These are phyloP conservation scores for Ataeniobius toweri DNA, from an alignment of 2,797 vertebrate species.

Conservation along the genomic window DNA sequence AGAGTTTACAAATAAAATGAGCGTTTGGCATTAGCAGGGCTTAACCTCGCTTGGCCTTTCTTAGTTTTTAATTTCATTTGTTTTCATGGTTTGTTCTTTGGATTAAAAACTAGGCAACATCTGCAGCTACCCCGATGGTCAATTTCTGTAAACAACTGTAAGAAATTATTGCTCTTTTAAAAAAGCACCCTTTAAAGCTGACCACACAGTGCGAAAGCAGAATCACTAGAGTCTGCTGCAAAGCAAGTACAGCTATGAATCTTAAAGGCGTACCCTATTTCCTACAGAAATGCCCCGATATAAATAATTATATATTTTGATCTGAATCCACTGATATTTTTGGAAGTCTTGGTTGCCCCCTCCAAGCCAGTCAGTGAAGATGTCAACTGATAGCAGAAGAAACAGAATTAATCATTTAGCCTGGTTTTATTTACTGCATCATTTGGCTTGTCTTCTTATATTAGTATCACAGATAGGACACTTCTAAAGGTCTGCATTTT, in stretches of 20 bases:
- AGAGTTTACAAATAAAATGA: constrained; percentile 30
- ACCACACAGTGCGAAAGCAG: neutral
- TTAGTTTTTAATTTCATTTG: constrained; percentile 16
- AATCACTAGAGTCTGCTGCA: neutral
- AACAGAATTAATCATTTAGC: neutral
- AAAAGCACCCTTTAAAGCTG: no score
- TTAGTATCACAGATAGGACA: neutral
- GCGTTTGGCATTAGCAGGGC: constrained; percentile 23
- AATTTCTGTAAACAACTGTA: neutral
- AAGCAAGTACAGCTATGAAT: neutral
- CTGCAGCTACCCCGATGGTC: neutral
- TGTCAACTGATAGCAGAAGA: neutral
- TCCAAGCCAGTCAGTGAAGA: neutral
- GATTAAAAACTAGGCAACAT: neutral
- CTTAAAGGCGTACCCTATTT: neutral
- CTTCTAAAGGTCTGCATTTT: no score
- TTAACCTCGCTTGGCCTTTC: constrained; percentile 31
- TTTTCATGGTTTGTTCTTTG: constrained; percentile 1
- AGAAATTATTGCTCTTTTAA: neutral
- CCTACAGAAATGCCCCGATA: no score
- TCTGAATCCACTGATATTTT: neutral
- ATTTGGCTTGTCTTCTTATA: neutral
- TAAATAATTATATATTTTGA: no score
- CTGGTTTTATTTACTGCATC: neutral
- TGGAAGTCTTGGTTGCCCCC: neutral